A percentile compares a stretch with the other conserved stretches of the same genome.
Conservation (phyloP, 2,797 vertebrate species). For the Sebastes minor region DNA sequence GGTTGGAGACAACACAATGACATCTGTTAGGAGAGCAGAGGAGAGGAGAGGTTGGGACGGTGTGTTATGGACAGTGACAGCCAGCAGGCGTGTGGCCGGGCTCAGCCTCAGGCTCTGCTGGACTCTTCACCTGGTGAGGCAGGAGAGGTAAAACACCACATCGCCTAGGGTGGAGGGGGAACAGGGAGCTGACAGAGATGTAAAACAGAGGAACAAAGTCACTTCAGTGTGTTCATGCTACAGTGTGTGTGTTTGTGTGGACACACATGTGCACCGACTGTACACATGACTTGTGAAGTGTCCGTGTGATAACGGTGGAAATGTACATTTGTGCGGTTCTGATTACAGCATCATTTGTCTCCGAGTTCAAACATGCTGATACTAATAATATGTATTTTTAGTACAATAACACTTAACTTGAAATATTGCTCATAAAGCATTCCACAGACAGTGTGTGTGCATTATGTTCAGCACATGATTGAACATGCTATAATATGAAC, state of each 20-base stretch:
- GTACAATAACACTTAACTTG: neutral
- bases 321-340: neutral
- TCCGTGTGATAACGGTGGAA: neutral
- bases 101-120: conserved; percentile 57
- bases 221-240: neutral
- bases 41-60: conserved; percentile 44
- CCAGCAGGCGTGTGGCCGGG: conserved; percentile 64
- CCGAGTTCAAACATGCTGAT: neutral
- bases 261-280: conserved; percentile 15
- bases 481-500: conserved; percentile 6
- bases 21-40: conserved; percentile 64
- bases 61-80: conserved; percentile 68
- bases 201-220: conserved; percentile 52
- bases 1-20: conserved; percentile 59
- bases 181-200: conserved; percentile 37
- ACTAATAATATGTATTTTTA: conserved; percentile 6
- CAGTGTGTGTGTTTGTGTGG: neutral
- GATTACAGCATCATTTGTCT: neutral
- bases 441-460: neutral
- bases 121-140: conserved; percentile 62
- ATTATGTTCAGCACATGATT: conserved; percentile 12
- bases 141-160: conserved; percentile 34
- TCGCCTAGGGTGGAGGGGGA: conserved; percentile 31
- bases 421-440: conserved; percentile 5
- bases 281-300: conserved; percentile 24